These are phyloP conservation scores for Enteromius mattozi DNA, from an alignment of 2,797 vertebrate genomes.

Conservation along the genomic window DNA sequence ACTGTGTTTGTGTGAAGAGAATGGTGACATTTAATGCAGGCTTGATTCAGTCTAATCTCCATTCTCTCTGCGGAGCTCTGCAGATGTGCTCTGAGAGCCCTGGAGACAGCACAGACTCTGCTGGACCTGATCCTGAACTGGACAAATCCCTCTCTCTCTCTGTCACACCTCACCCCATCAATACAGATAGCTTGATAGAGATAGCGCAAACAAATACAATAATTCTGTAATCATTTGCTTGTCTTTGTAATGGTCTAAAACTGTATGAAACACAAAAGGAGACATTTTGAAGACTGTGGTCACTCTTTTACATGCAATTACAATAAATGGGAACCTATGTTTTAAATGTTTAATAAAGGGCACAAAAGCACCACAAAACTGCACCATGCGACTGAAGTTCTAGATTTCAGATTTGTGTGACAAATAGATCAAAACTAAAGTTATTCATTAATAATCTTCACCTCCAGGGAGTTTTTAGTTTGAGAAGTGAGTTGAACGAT, in stretches of 20 bases:
- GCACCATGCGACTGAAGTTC: background rate
- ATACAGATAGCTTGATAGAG: background rate
- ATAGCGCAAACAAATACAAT: background rate
- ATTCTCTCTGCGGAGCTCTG: conserved; percentile 51
- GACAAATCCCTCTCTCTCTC: background rate
- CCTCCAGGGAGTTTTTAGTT: background rate
- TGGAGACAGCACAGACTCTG: conserved; percentile 3
- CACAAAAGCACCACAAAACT: background rate
- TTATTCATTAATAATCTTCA: background rate
- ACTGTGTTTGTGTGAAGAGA: conserved; percentile 15
- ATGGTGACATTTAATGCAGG: conserved; percentile 4
- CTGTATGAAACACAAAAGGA: background rate
- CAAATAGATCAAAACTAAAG: background rate
- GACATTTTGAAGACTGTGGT: background rate
- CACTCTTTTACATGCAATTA: conserved; percentile 4
- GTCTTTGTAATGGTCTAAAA: background rate
- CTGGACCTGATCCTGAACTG: background rate
- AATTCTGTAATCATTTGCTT: background rate
- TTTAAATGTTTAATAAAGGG: background rate
- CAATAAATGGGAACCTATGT: background rate
- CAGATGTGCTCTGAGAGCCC: conserved; percentile 30
- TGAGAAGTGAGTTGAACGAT: background rate
- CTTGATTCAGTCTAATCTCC: conserved; percentile 38
- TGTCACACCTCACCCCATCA: background rate
- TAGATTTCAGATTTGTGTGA: background rate